Conservation (phyloP, 2,797 vertebrate species). For the Mormyrus proboscirostris region DNA sequence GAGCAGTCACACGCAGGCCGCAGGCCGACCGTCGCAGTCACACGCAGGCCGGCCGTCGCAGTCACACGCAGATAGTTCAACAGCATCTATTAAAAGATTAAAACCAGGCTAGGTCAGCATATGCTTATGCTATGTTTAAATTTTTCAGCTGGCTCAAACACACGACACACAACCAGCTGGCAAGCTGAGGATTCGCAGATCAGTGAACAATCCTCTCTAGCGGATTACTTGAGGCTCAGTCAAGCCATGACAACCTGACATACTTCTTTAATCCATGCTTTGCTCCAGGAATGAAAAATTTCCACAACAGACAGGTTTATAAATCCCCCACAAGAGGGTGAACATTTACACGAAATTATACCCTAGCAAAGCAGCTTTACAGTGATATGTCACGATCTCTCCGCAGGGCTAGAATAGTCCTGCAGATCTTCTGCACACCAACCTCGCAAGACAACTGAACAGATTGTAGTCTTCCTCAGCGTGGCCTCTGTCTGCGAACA, state of each 20-base stretch:
- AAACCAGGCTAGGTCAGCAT: not conserved
- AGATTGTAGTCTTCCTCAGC: conserved; percentile 57
- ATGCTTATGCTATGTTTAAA: not conserved
- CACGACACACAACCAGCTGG: not conserved
- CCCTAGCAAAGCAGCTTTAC: not conserved
- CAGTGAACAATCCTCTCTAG: not conserved
- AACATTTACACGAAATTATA: not conserved
- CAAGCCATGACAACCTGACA: not conserved
- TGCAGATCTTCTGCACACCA: conserved; percentile 11
- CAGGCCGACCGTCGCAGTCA: not conserved
- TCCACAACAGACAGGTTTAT: not conserved
- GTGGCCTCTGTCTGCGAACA: conserved; percentile 44
- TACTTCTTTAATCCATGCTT: not conserved
- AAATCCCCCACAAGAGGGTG: not conserved
- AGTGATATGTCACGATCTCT: not conserved
- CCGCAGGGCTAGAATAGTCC: not conserved
- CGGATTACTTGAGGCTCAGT: not conserved
- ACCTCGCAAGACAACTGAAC: conserved; percentile 68
- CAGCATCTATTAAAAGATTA: not conserved
- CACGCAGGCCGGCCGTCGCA: not conserved
- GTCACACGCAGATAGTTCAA: too few species aligned
- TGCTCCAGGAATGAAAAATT: not conserved
- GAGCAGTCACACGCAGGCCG: not conserved
- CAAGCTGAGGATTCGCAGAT: not conserved
- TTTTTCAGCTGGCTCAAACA: not conserved